Evolutionary conservation across 1,140 invertebrate species (phyloP), one percentile per base, ranked within the genome.

Genomic region (Hypothenemus hampei): DNA sequence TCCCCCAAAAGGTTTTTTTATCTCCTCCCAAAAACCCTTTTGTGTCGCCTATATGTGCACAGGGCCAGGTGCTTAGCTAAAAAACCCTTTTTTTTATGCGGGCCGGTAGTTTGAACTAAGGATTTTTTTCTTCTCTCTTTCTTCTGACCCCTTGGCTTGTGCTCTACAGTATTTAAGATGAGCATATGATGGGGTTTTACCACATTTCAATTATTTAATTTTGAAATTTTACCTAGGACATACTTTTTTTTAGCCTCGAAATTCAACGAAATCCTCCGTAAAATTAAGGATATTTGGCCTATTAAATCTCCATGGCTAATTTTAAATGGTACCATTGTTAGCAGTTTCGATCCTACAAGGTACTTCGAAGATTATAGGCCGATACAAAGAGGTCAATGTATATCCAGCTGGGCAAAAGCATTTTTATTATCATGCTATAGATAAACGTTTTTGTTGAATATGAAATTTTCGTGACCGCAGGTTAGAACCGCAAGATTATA

Each of bases 291-390:
- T 56, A 47, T 56, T 37, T 37, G 52, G 43, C 52, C 52, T 40
- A 55, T 55, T 55, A 56, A 56, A 48, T 56, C 53, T 46, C 53
- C 53, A 37, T 56, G 31, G 43, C 40, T 56, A 56, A 56, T 56
- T 56, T 41, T 56, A 56, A 56, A 56, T 56, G 45, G 53, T 48
- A 43, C 53, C 24, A 56, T 56, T 56, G 53, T 56, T 41, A 13
- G 45, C 45, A 20, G 51, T 46, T 54, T 39, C 43, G 21, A 46
- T 54, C 5, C 31, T 46, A 45, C 43, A 43, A 53, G 50, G 50
- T 54, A 54, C 51, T 54, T 48, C 44, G 45, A 18, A 56, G 53
- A 56, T 56, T 56, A 56, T 19, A 33, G 16, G 16, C 8, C 44
- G 19, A 23, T 40, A 56, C 53, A 56, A 56, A 56, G 53, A 48